These are phyloP conservation scores for Enteromius unitaeniatus DNA, from an alignment of 2,797 vertebrate genomes.

Conservation along the genomic window DNA sequence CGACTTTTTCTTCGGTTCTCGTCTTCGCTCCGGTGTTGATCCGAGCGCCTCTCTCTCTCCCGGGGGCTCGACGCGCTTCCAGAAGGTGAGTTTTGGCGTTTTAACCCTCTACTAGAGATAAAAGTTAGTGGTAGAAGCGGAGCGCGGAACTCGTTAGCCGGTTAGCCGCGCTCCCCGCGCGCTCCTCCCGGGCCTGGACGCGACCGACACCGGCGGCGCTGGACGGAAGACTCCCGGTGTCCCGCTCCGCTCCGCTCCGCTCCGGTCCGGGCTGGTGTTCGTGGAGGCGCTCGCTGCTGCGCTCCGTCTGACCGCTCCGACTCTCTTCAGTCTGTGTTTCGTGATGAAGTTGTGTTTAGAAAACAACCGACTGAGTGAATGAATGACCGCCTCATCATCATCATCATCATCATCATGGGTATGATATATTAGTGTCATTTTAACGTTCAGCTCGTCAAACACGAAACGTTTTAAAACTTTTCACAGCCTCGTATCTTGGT, in stretches of 20 bases:
- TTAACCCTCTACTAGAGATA: conserved; percentile 60
- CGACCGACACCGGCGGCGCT: neutral
- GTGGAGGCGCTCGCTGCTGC: neutral
- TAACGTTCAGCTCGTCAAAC: neutral
- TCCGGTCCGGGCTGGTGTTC: too few relatives aligned
- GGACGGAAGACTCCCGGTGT: neutral
- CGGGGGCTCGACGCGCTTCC: conserved; percentile 1
- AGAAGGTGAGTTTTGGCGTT: conserved; percentile 85
- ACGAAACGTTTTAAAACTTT: neutral
- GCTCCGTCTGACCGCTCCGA: neutral
- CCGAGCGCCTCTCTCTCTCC: neutral
- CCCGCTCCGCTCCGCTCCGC: too few relatives aligned
- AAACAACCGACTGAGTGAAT: neutral
- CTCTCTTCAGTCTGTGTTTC: neutral
- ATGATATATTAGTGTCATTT: neutral
- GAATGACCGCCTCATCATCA: neutral
- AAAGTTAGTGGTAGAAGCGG: conserved; percentile 2
- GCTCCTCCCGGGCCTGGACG: neutral
- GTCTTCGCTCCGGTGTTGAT: conserved; percentile 68
- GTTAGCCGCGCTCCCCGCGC: neutral
- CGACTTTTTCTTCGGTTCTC: conserved; percentile 75
- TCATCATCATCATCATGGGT: neutral
- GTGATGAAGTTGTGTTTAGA: neutral
- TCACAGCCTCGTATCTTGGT: neutral
- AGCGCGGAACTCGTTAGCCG: conserved; percentile 9